Evolutionary conservation across 2,113 vertebrate genomes (phyloP).

Genomic region (Chauna torquata): DNA sequence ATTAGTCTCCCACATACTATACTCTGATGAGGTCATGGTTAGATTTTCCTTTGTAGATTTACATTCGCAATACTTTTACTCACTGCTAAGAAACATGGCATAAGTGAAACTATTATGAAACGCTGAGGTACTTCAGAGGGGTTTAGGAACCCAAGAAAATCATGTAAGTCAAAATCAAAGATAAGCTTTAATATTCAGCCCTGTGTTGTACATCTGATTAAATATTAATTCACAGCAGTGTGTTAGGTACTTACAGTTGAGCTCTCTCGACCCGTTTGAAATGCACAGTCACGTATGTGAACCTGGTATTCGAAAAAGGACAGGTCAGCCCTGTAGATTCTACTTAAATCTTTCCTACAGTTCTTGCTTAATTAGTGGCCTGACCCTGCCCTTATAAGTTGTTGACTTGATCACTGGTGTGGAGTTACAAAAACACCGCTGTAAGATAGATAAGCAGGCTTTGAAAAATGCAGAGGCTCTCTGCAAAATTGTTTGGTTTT

Average conservation of each 20-base stretch:
- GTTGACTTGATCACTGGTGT: background rate
- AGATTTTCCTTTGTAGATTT: constrained; percentile 59
- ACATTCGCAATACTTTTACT: constrained; percentile 40
- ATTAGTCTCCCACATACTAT: constrained; percentile 60
- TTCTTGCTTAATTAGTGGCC: constrained; percentile 5
- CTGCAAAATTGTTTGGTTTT: background rate
- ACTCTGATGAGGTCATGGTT: constrained; percentile 52
- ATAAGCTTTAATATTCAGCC: constrained; percentile 36
- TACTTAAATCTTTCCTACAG: background rate
- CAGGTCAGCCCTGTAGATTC: background rate
- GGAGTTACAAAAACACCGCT: background rate
- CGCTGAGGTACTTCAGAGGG: background rate
- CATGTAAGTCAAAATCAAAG: constrained; percentile 38
- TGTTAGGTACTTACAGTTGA: constrained; percentile 19
- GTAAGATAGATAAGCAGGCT: background rate
- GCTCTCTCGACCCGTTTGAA: constrained; percentile 49
- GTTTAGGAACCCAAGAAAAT: constrained; percentile 23
- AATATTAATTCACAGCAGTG: constrained; percentile 63
- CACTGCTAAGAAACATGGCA: background rate
- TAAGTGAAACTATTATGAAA: constrained; percentile 26
- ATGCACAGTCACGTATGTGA: constrained; percentile 29
- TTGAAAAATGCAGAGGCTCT: background rate
- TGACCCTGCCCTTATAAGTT: background rate
- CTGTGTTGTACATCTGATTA: constrained; percentile 50
- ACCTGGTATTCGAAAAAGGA: constrained; percentile 40